Evolutionary conservation across 1,140 invertebrate genomes (phyloP).

Genomic region (Neotoxoptera formosana): DNA sequence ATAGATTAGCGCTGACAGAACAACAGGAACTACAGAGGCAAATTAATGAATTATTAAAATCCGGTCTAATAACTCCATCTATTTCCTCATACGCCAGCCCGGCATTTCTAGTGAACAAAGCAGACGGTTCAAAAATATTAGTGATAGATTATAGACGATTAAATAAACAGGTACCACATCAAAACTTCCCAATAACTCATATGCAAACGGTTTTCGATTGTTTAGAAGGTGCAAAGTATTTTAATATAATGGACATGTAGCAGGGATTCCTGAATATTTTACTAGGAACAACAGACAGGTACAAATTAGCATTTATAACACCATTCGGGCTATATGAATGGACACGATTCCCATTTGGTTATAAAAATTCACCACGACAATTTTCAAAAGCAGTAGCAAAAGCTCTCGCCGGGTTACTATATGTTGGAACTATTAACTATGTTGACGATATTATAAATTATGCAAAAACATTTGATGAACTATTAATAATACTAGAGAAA

Average conservation of each 20-base stretch:
- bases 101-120: neutral
- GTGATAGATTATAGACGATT: neutral
- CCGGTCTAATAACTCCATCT: neutral
- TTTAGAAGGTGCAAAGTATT: neutral
- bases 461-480: neutral
- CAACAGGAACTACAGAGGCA: neutral
- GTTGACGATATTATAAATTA: neutral
- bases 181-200: neutral
- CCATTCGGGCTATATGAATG: neutral
- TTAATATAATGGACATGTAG: constrained; percentile 4
- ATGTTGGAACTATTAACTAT: neutral
- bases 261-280: neutral
- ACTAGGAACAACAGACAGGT: neutral
- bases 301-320: neutral
- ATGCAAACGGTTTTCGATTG: neutral
- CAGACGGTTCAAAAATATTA: neutral
- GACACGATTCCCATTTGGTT: neutral
- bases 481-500: neutral
- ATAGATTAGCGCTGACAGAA: neutral
- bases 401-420: neutral
- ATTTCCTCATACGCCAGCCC: neutral
- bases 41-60: neutral
- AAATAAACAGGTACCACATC: neutral
- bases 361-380: neutral
- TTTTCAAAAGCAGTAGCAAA: too few species aligned